Evolutionary conservation across 2,888 invertebrate genomes (phyloP).

Genomic region (Augochlorella aurata): DNA sequence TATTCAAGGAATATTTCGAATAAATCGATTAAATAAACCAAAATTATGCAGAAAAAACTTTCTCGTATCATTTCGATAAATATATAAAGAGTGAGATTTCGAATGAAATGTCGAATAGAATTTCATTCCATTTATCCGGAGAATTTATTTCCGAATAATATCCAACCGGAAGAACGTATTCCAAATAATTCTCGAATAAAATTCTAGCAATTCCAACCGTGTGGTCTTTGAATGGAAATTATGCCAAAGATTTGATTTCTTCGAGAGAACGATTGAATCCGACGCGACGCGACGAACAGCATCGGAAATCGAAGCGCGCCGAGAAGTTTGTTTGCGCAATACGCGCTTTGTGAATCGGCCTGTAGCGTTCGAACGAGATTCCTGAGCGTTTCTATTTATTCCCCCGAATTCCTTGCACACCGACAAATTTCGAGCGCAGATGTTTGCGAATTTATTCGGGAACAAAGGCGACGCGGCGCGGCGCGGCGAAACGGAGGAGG

Average conservation of each 20-base stretch:
- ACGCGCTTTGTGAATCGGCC: not conserved
- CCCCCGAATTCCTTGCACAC: constrained; percentile 15
- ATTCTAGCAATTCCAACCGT: too few species aligned
- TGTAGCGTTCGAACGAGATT: constrained; percentile 7
- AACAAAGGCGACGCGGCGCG: not conserved
- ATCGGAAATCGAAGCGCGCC: not conserved
- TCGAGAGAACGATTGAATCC: not conserved
- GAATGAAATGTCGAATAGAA: too few species aligned
- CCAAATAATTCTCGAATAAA: too few species aligned
- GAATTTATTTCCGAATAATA: too few species aligned
- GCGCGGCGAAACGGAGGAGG: too few species aligned
- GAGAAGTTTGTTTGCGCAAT: not conserved
- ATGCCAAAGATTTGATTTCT: not conserved
- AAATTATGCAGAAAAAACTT: too few species aligned
- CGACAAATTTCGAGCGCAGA: constrained; percentile 29
- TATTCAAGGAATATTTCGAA: too few species aligned
- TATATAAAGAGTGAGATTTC: too few species aligned
- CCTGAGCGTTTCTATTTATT: constrained; percentile 26
- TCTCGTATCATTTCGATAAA: too few species aligned
- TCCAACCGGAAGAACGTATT: too few species aligned
- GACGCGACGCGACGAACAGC: not conserved
- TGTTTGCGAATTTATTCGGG: constrained; percentile 19
- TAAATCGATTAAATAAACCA: too few species aligned
- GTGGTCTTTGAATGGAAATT: not conserved
- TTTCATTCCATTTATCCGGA: too few species aligned